Percentiles rank a stretch among this genome's conserved stretches.
Evolutionary conservation across 2,113 vertebrate species (phyloP).

Genomic region (Scomber scombrus): DNA sequence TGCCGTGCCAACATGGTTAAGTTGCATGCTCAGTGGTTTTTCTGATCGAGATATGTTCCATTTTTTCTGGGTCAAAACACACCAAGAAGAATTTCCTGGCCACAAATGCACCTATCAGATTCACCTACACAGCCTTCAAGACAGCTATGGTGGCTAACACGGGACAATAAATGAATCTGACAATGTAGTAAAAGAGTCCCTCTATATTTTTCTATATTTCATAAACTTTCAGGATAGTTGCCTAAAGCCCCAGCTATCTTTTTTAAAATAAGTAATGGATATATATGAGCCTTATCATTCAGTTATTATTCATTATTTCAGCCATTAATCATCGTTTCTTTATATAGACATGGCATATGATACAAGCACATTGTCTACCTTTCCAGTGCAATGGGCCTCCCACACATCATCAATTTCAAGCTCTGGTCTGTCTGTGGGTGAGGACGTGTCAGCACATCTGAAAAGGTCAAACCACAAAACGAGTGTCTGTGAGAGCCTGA

Average conservation of each 20-base stretch:
- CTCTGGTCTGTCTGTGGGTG: slow-evolving; percentile 30
- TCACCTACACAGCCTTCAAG: not conserved
- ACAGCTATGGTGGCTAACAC: not conserved
- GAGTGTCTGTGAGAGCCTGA: slow-evolving; percentile 3
- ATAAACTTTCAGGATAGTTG: no score
- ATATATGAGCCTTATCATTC: not conserved
- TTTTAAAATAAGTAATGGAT: not conserved
- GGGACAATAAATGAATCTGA: not conserved
- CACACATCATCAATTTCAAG: slow-evolving; percentile 13
- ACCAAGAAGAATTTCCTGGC: slow-evolving; percentile 1
- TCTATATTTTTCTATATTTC: no score
- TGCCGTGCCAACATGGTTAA: slow-evolving; percentile 1
- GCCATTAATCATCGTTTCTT: not conserved
- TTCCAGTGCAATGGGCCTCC: slow-evolving; percentile 6
- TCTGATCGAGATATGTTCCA: not conserved
- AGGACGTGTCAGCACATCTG: not conserved
- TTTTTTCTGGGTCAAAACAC: slow-evolving; percentile 17
- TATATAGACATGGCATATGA: not conserved
- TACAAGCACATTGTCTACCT: not conserved
- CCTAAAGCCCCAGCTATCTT: not conserved
- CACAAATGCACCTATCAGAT: not conserved
- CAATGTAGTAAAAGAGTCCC: not conserved
- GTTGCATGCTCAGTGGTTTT: slow-evolving; percentile 29
- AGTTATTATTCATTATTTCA: not conserved
- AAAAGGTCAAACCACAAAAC: slow-evolving; percentile 73